A percentile compares a stretch with the other conserved stretches of the same genome.
phyloP scores from a whole-genome alignment of 2,888 invertebrate genomes.

The Cryptus viduatorius region DNA sequence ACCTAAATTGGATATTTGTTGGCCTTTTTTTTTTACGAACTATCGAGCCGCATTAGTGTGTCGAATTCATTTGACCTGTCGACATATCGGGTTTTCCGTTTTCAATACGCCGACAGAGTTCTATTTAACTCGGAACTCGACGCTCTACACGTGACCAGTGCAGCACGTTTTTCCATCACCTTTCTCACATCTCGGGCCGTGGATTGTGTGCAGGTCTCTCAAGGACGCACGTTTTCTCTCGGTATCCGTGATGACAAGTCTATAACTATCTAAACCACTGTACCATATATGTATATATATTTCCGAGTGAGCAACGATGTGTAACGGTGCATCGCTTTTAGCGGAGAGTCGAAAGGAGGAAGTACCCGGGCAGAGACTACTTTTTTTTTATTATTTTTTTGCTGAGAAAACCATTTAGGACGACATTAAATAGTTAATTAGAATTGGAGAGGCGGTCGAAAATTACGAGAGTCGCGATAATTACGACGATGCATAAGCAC shows the following conservation, averaged over 20 bases:
- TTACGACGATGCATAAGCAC: constrained; percentile 4
- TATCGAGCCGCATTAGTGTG: constrained; percentile 30
- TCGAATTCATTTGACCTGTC: constrained; percentile 41
- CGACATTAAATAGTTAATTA: constrained; percentile 32
- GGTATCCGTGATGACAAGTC: background rate
- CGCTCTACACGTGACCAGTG: constrained; percentile 75
- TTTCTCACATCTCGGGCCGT: constrained; percentile 76
- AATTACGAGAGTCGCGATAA: constrained; percentile 31
- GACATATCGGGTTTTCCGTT: constrained; percentile 32
- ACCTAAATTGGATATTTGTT: constrained; percentile 54
- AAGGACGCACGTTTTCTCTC: constrained; percentile 73
- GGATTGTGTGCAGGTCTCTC: constrained; percentile 66
- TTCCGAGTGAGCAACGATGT: background rate
- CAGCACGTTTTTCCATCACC: constrained; percentile 76
- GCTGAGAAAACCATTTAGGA: background rate
- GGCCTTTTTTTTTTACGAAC: constrained; percentile 19
- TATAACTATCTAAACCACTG: background rate
- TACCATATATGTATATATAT: background rate
- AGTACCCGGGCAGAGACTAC: background rate
- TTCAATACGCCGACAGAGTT: constrained; percentile 38
- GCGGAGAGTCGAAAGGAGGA: constrained; percentile 46
- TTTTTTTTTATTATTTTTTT: background rate
- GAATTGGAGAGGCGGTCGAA: constrained; percentile 14
- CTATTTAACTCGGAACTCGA: constrained; percentile 20
- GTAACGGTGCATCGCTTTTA: constrained; percentile 26